A percentile compares a stretch with the other conserved stretches of the same genome.
These are phyloP conservation scores for Chionodraco myersi DNA, from an alignment of 2,113 vertebrate species.

Conservation along the genomic window DNA sequence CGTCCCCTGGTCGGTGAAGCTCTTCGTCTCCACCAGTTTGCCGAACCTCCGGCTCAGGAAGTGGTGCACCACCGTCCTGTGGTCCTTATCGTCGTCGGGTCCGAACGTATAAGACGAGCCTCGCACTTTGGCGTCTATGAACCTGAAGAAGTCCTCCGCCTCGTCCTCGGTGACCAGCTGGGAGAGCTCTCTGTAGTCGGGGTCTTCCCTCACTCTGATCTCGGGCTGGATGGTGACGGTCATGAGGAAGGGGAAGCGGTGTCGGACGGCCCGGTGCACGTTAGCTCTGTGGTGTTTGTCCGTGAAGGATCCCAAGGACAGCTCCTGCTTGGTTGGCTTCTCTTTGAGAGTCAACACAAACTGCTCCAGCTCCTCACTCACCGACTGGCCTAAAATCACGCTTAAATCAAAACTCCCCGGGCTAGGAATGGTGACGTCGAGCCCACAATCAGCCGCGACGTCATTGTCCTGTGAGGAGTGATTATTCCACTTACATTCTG, in stretches of 20 bases:
- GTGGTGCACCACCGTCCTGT: slow-evolving; percentile 92
- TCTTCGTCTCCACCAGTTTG: slow-evolving; percentile 94
- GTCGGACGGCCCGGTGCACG: slow-evolving; percentile 88
- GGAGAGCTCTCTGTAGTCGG: slow-evolving; percentile 89
- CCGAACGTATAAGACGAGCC: slow-evolving; percentile 89
- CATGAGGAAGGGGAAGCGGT: slow-evolving; percentile 91
- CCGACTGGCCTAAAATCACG: slow-evolving; percentile 80
- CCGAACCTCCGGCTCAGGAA: slow-evolving; percentile 92
- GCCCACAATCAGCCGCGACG: not conserved
- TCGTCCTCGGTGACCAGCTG: slow-evolving; percentile 90
- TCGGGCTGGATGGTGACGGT: slow-evolving; percentile 88
- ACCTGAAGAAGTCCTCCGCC: slow-evolving; percentile 90
- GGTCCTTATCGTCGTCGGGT: slow-evolving; percentile 88
- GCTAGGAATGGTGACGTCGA: slow-evolving; percentile 14
- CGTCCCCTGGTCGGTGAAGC: slow-evolving; percentile 82
- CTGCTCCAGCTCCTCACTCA: slow-evolving; percentile 77
- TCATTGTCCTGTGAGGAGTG: slow-evolving; percentile 28
- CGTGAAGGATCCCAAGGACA: slow-evolving; percentile 86
- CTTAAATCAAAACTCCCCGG: slow-evolving; percentile 77
- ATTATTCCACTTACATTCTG: slow-evolving; percentile 26
- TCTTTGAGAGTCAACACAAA: slow-evolving; percentile 83
- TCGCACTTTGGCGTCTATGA: slow-evolving; percentile 90
- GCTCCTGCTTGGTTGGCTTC: slow-evolving; percentile 56
- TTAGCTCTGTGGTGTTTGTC: slow-evolving; percentile 88
- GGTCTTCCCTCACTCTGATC: slow-evolving; percentile 89